Percentiles rank a stretch among this genome's conserved stretches.
These are phyloP conservation scores for Saxidomus purpurata DNA, from an alignment of 1,140 invertebrate species.

Conservation along the genomic window DNA sequence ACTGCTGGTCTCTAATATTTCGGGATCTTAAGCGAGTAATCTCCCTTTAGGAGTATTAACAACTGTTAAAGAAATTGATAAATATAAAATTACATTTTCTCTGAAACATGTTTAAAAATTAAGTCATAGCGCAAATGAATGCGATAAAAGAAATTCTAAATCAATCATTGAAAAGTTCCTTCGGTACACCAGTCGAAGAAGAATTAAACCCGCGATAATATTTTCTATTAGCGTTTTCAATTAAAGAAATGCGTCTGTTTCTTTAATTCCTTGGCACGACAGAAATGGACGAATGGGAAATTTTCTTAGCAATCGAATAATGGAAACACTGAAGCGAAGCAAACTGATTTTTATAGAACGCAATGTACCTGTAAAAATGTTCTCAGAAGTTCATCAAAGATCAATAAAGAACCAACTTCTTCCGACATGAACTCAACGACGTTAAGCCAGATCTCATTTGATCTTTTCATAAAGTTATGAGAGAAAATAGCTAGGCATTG, in stretches of 20 bases:
- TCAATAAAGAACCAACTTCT: slow-evolving; percentile 28
- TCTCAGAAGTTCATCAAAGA: neutral
- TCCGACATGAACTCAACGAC: neutral
- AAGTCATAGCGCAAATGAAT: neutral
- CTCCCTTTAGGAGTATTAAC: no score
- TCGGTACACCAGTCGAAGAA: neutral
- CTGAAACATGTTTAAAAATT: no score
- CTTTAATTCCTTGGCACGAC: neutral
- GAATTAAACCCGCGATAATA: neutral
- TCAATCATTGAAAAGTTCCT: neutral
- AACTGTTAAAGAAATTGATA: no score
- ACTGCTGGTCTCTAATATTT: no score
- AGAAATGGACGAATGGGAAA: neutral
- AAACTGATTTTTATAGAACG: slow-evolving; percentile 10
- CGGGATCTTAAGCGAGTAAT: no score
- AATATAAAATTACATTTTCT: no score
- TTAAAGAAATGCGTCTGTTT: slow-evolving; percentile 32
- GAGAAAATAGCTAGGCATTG: neutral
- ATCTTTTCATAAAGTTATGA: slow-evolving; percentile 6
- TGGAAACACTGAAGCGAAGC: slow-evolving; percentile 18
- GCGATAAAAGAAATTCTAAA: neutral
- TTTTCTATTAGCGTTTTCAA: neutral
- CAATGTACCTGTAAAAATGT: slow-evolving; percentile 29
- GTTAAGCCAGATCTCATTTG: neutral
- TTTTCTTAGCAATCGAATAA: slow-evolving; percentile 32